Base-by-base conservation (phyloP, 2,888 invertebrate species). In the Sesamia inferens region DNA sequence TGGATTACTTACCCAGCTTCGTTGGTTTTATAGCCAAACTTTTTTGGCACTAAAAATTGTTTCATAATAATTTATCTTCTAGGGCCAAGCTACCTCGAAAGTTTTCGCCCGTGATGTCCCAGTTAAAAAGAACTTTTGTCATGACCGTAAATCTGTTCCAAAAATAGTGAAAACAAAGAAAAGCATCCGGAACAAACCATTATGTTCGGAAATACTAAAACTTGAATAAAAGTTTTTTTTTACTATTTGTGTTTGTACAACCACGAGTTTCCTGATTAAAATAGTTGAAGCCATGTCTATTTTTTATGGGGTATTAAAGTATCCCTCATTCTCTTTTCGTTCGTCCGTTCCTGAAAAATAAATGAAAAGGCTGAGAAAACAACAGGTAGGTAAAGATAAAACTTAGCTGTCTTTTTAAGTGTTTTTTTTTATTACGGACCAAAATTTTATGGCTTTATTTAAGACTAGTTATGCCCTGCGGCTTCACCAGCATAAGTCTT, bases 161-260 rank as follows among this genome's bases (percentile, higher is more conserved):
- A 67, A 69, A 70, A 74, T 51, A 59, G 62, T 47, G 13, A 57
- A 48, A 74, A 65, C n/a, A 51, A 76, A 61, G 59, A 71, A 69
- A 75, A 76, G 31, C 57, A 71, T 63, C 58, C 54, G 62, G 61
- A 42, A 83, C 71, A 71, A 81, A 71, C 66, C 71, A 70, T 66
- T 83, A 55, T 8, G 73, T 79, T 69, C 19, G 19, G 39, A 48
- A 79, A 71, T 68, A 80, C 64, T 81, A 83, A 83, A 83, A 80
- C 62, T 81, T 71, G 39, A 54, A 65, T 76, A 55, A 79, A 81
- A 83, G 75, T 79, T 81, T 80, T 80, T 80, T 80, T 79, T 82
- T 76, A 79, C 54, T 79, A 51, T 74, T 79, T 79, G 75, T 81
- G 83, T 70, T 57, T 61, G 64, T 64, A 58, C 57, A 42, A 64